Conservation (phyloP, 2,113 vertebrate species). For the Picathartes gymnocephalus region DNA sequence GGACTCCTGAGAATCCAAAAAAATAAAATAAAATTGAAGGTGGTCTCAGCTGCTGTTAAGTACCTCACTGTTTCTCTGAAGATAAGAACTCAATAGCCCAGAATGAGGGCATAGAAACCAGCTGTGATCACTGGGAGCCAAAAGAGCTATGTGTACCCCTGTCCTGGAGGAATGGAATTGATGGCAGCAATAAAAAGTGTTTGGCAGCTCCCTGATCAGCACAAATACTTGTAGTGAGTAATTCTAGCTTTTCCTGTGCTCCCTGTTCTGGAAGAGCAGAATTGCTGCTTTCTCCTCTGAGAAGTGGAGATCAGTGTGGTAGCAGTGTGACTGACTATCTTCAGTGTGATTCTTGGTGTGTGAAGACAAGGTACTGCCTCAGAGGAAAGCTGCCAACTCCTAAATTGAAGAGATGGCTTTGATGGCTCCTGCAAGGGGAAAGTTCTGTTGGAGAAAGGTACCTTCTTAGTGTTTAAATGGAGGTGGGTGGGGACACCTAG, state of each 20-base stretch:
- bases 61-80: slow-evolving; percentile 17
- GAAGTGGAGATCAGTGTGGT: background rate
- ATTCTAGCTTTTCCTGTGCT: slow-evolving; percentile 16
- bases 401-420: background rate
- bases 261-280: slow-evolving; percentile 30
- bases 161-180: slow-evolving; percentile 31
- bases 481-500: background rate
- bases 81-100: slow-evolving; percentile 19
- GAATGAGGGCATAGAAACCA: background rate
- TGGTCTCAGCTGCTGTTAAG: slow-evolving; percentile 1
- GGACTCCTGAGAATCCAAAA: background rate
- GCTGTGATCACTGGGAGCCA: slow-evolving; percentile 5
- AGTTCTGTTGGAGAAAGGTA: background rate
- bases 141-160: background rate
- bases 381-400: background rate
- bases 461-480: background rate
- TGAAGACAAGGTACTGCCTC: background rate
- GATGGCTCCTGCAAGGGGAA: background rate
- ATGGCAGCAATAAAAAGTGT: slow-evolving; percentile 34
- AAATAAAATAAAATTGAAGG: background rate
- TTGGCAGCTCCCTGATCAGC: slow-evolving; percentile 32
- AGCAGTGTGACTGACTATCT: background rate
- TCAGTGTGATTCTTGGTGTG: background rate
- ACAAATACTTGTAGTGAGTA: background rate
- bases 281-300: background rate